These are phyloP conservation scores for Dryadula phaetusa DNA, from an alignment of 2,888 invertebrate species.

Conservation along the genomic window DNA sequence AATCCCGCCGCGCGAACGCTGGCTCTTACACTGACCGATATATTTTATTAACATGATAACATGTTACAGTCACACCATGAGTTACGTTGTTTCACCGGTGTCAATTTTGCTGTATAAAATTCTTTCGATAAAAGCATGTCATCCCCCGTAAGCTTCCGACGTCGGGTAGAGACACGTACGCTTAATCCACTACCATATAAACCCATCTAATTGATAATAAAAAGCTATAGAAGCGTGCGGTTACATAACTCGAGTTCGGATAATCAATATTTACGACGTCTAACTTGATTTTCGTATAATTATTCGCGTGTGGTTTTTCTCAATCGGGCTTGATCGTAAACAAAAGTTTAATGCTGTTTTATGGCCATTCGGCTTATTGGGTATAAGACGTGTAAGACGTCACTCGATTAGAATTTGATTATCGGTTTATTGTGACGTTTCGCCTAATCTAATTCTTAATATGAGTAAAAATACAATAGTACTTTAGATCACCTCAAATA, in stretches of 20 bases:
- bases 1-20: conserved; percentile 69
- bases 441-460: neutral
- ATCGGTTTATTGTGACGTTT: neutral
- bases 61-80: conserved; percentile 64
- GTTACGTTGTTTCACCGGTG: conserved; percentile 70
- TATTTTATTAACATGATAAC: conserved; percentile 75
- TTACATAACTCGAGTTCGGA: conserved; percentile 69
- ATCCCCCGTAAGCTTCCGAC: conserved; percentile 67
- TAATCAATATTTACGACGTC: conserved; percentile 81
- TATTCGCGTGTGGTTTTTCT: conserved; percentile 54
- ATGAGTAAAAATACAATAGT: neutral
- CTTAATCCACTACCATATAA: conserved; percentile 81
- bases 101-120: conserved; percentile 81
- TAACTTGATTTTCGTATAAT: conserved; percentile 63
- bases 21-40: conserved; percentile 56
- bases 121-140: conserved; percentile 59
- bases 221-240: conserved; percentile 79
- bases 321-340: conserved; percentile 24
- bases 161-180: conserved; percentile 74
- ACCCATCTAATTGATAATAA: conserved; percentile 84
- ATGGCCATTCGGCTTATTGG: conserved; percentile 10
- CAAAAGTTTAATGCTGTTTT: conserved; percentile 24
- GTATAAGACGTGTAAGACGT: neutral
- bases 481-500: neutral
- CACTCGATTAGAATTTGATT: conserved; percentile 5